Conservation (phyloP, 2,888 invertebrate genomes). For the Cryptus armator region DNA sequence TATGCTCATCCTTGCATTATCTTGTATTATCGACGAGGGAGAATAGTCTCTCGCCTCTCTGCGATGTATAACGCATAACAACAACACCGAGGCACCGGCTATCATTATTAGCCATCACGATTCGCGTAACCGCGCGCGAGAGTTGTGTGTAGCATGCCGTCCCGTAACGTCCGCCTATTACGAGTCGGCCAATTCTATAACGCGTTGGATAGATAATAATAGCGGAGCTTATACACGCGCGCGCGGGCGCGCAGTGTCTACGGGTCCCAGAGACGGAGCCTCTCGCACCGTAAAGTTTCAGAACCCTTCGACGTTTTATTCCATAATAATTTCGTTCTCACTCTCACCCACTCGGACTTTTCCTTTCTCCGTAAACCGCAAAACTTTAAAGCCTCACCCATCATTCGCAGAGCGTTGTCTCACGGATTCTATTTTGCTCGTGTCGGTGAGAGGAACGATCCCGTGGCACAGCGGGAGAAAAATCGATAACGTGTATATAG, state of each 20-base stretch:
- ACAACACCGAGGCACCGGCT: constrained; percentile 27
- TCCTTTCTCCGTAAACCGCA: constrained; percentile 72
- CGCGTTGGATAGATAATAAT: constrained; percentile 74
- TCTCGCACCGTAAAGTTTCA: constrained; percentile 71
- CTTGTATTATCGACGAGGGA: constrained; percentile 53
- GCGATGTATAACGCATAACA: constrained; percentile 24
- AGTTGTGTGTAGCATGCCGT: constrained; percentile 18
- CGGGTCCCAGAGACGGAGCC: neutral
- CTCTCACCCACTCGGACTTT: constrained; percentile 30
- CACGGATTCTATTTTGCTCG: constrained; percentile 24
- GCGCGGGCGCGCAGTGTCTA: neutral
- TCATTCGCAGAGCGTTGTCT: constrained; percentile 8
- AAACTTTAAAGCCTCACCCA: constrained; percentile 24
- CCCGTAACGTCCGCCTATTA: constrained; percentile 66
- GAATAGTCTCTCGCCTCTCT: neutral
- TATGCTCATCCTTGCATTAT: constrained; percentile 63
- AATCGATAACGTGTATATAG: neutral
- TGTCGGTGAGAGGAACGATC: neutral
- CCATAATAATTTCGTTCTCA: constrained; percentile 20
- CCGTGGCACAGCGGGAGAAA: constrained; percentile 15
- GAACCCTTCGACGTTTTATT: constrained; percentile 11
- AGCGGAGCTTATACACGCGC: constrained; percentile 59
- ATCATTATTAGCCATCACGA: constrained; percentile 58
- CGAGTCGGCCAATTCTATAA: constrained; percentile 72
- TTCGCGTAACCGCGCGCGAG: constrained; percentile 20